Base-by-base conservation (phyloP, 1,140 invertebrate species). In the Cydia pomonella region DNA sequence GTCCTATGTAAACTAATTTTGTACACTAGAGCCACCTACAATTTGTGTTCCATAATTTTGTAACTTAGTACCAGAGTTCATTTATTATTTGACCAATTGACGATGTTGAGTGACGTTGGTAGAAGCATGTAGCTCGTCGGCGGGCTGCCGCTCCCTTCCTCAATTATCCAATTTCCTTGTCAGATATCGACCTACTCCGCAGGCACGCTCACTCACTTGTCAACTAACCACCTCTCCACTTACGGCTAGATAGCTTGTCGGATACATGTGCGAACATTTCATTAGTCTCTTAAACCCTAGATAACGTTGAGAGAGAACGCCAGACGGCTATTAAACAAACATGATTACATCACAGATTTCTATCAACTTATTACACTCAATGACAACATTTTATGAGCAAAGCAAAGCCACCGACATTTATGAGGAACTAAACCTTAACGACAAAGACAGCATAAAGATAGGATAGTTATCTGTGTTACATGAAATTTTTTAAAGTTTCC, bases 101-200 rank as follows among this genome's bases (percentile, higher is more conserved):
- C n/a, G 50, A 23, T 10, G 64, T 38, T 9, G 64, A 29, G 29
- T 38, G 64, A 73, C 76, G 25, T 75, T 76, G 75, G 73, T 72
- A 25, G 21, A 27, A 72, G 41, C 44, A 47, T 44, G 38, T 77
- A 76, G 75, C 77, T 78, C 53, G 74, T 59, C 53, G 44, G 73
- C 76, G 73, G 73, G 76, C 69, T 69, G 75, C 84, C 85, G 80
- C 85, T 90, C 86, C 82, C 85, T 87, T 90, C 86, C 87, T 89
- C 85, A 86, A 90, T 90, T 90, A 87, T 87, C 85, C 86, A 89
- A 89, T 89, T 84, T 89, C 83, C 86, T 88, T 79, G 82, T 83
- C 81, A 84, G 79, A 82, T 84, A 78, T 83, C 79, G 83, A 81
- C 84, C 77, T 77, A 84, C 76, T 85, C 74, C 66, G 50, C 62